Evolutionary conservation across 2,797 vertebrate species (phyloP), one percentile per base, ranked within the genome.

Genomic region (Mus spretus): DNA sequence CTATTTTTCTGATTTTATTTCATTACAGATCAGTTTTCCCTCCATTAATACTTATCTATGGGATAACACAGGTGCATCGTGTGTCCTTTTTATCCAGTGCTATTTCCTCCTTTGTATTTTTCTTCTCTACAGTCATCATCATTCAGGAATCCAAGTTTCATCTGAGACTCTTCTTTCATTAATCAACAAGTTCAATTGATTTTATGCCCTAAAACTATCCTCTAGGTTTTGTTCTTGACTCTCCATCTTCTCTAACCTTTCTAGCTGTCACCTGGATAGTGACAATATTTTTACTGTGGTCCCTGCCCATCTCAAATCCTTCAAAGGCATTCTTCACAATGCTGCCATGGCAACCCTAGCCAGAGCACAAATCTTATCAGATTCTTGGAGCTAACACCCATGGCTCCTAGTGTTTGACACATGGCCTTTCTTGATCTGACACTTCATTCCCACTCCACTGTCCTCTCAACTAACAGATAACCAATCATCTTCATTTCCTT

Each of bases 171-270:
- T 19, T 92, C 40, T 78, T 40, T 92, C 59, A 88, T 84, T 81
- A 85, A 67, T 90, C 65, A 92, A 78, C 17, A 81, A 75, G 50
- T 88, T 34, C 57, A 82, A 37, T 63, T 53, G 53, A 86, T 81
- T 93, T 93, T 78, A 31, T 88, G n/a, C 74, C 67, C 85, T 93
- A 28, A 92, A 95, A 79, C 26, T 3, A 37, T 22, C 40, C 34
- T 61, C 28, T 85, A 8, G 61, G 26, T 57, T 95, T 91, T 93
- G 13, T 34, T 84, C 34, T 91, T 78, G 31, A 40, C 37, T 79
- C 37, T 37, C 67, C 77, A 34, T 88, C 40, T 85, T 40, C 78
- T 90, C 31, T 90, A n/a, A 57, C 37, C 26, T 95, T 85, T 84
- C 82, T 4, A 3, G 57, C 65, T 86, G 19, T 90, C 86, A 87